phyloP scores from a whole-genome alignment of 2,888 invertebrate species.

The Drosophila sordidapex region DNA sequence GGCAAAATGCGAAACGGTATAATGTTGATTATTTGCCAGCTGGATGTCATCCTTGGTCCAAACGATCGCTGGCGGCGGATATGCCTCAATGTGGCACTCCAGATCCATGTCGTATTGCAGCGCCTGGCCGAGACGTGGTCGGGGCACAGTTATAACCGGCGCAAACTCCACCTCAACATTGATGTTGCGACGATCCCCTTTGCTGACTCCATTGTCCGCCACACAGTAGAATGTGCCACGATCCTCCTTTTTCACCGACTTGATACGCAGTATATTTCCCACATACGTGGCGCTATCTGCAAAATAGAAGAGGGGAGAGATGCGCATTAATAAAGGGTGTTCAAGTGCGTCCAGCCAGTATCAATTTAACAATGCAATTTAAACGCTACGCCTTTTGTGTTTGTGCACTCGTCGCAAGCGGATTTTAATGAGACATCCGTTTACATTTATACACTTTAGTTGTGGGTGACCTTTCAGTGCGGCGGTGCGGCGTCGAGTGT shows the following conservation, averaged over 20 bases:
- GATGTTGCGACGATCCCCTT: constrained; percentile 93
- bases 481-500: constrained; percentile 37
- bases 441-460: constrained; percentile 22
- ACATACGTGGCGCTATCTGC: constrained; percentile 86
- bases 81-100: constrained; percentile 97
- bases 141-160: constrained; percentile 93
- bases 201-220: constrained; percentile 95
- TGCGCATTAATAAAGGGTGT: constrained; percentile 31
- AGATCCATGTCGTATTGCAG: constrained; percentile 97
- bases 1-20: constrained; percentile 95
- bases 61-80: constrained; percentile 95
- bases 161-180: constrained; percentile 96
- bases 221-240: constrained; percentile 97
- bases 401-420: constrained; percentile 60
- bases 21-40: constrained; percentile 95
- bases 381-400: constrained; percentile 59
- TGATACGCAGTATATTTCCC: constrained; percentile 92
- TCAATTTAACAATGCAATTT: constrained; percentile 52
- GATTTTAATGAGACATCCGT: constrained; percentile 70
- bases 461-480: constrained; percentile 65
- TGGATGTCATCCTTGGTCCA: constrained; percentile 95
- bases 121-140: constrained; percentile 93
- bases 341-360: constrained; percentile 49
- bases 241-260: constrained; percentile 93
- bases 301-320: constrained; percentile 27